Evolutionary conservation across 2,888 invertebrate species (phyloP), one percentile per base, ranked within the genome.

Genomic region (Beris chalybata): DNA sequence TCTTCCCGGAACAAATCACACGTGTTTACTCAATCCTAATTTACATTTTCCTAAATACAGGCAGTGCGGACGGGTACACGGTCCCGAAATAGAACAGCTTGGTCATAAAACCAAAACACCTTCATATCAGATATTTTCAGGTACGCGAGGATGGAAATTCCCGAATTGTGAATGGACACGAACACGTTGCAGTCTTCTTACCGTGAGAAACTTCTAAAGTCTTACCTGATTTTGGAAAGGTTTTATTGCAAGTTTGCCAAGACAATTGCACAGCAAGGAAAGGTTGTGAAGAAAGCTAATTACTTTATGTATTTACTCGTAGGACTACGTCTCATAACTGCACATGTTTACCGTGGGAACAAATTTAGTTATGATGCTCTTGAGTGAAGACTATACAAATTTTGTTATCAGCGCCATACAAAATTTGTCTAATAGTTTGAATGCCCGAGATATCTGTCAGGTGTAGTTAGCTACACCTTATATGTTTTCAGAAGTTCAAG

Each of bases 191-290:
- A 30, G 57, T 29, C 30, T 30, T 31, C 12, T 29, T 47, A 43
- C 6, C 61, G 61, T 61, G 61, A 38, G 61, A 61, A 61, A 61
- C 15, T 61, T 52, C 12, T 5, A 11, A 22, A 6, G 30, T 32
- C 30, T 38, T 61, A 61, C 61, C 61, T 61, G 61, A n/a, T 11
- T 38, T 32, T 12, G 30, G 6, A 13, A 47, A 43, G 48, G 61
- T 61, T 61, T 61, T 61, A 61, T 61, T 50, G 38, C 61, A 38
- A 61, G 38, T 32, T 31, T 32, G 38, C 61, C 38, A 50, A 61
- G 38, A 61, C 61, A 61, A 61, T 61, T 61, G 61, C 61, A 50
- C 61, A 61, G 61, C n/a, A 13, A 50, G 61, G 38, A 43, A 61
- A 61, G 38, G 50, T 38, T 52, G 5, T 61, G 52, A 15, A 52